Evolutionary conservation across 1,140 invertebrate genomes (phyloP), one percentile per base, ranked within the genome.

Genomic region (Drosophila baimaii): DNA sequence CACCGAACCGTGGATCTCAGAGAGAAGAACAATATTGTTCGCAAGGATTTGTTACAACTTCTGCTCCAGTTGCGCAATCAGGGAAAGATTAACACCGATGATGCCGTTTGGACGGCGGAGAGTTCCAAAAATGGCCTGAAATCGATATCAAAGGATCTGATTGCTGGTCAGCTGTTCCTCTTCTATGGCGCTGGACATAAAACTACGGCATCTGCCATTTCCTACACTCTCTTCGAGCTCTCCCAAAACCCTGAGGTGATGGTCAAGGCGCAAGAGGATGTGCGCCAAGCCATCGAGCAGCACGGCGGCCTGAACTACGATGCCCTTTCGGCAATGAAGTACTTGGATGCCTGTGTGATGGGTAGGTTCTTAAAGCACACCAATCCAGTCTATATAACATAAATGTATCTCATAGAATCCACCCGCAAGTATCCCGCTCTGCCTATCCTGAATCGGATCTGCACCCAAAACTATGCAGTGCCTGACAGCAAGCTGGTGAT

Each of bases 151-250:
- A 91, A 93, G 57, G 92, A 93, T 55, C 83, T 93, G 63, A 90
- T 94, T 43, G 92, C 94, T 0, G 94, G 94, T 0, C 94, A 95
- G 85, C 90, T 93, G 4, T 94, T 95, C 37, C 90, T 95, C 0
- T 95, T 95, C 79, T 94, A 95, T 78, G 69, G 95, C 6, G 95
- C 95, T n/a, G 95, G 95, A 15, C 96, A 95, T 79, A 95, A 96
- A 71, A 96, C 96, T 0, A 95, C 95, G 0, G 93, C 95, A 0
- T 93, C 93, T 3, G 93, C 94, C 0, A 91, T 95, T 7, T 93
- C 94, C 35, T 94, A 94, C 72, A 93, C 93, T 1, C 63, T 94
- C 0, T 95, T 94, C 73, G 93, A 94, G 71, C 88, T 96, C 29
- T 93, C 95, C 3, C 90, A 90, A 66, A 74, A 88, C 51, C 80